Conservation (phyloP, 2,888 invertebrate species). For the Erebia palarica region DNA sequence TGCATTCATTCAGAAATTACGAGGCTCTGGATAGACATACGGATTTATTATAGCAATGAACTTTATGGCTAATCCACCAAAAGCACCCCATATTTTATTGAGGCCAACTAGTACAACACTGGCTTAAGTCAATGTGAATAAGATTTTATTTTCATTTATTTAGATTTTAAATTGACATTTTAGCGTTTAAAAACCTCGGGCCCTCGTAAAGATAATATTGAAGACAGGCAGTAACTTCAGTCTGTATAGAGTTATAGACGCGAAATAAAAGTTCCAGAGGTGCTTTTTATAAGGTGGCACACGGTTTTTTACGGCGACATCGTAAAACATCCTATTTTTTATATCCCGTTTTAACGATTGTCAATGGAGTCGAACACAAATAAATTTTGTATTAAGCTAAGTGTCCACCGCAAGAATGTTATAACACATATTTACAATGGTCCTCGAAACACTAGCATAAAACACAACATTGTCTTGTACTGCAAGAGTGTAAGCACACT, state of each 20-base stretch:
- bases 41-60: too few relatives aligned
- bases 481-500: too few relatives aligned
- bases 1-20: too few relatives aligned
- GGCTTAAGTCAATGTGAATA: too few relatives aligned
- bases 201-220: slow-evolving; percentile 20
- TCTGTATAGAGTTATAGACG: slow-evolving; percentile 4
- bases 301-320: slow-evolving; percentile 10
- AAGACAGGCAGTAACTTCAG: slow-evolving; percentile 10
- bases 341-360: slow-evolving; percentile 16
- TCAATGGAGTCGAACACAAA: slow-evolving; percentile 7
- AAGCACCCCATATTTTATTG: background rate
- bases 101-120: background rate
- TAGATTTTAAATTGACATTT: slow-evolving; percentile 1
- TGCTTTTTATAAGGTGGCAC: slow-evolving; percentile 7
- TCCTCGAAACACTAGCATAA: too few relatives aligned
- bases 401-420: too few relatives aligned
- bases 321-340: slow-evolving; percentile 14
- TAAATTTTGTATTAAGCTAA: too few relatives aligned
- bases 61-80: background rate
- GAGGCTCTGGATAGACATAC: too few relatives aligned
- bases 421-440: too few relatives aligned
- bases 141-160: too few relatives aligned
- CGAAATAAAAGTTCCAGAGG: slow-evolving; percentile 12
- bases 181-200: background rate
- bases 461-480: too few relatives aligned